phyloP scores from a whole-genome alignment of 35 echinoderm and acorn worm genomes.

The Ophiothrix spiculata region DNA sequence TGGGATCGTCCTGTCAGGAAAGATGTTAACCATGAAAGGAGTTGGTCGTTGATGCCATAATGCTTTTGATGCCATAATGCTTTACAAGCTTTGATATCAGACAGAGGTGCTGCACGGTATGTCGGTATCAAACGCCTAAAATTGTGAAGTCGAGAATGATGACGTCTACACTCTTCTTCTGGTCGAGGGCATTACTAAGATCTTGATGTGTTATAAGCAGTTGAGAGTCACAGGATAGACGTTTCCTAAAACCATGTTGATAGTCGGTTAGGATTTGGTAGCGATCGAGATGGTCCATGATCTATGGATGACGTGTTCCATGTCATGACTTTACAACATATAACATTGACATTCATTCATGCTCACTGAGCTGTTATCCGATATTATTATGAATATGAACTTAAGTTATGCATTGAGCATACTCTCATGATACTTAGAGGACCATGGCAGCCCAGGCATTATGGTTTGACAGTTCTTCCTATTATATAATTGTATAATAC shows the following conservation, averaged over 20 bases:
- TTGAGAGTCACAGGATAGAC: slow-evolving; percentile 29
- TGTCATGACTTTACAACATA: slow-evolving; percentile 35
- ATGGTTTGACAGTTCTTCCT: no score
- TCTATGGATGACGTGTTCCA: slow-evolving; percentile 23
- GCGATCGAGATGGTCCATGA: slow-evolving; percentile 37
- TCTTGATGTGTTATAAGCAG: slow-evolving; percentile 16
- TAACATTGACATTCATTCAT: no score
- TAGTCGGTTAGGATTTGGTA: slow-evolving; percentile 24
- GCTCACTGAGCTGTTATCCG: no score
- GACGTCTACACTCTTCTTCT: slow-evolving; percentile 7
- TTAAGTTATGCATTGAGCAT: no score
- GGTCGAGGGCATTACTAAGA: slow-evolving; percentile 1
- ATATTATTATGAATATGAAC: no score
- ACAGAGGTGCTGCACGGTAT: slow-evolving; percentile 20
- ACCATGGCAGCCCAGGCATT: no score
- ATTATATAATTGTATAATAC: no score
- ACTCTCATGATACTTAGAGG: no score
- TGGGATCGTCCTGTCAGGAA: slow-evolving; percentile 20
- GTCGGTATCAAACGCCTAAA: slow-evolving; percentile 37
- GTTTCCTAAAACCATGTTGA: slow-evolving; percentile 43
- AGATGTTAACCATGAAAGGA: slow-evolving; percentile 21
- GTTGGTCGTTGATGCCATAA: slow-evolving; percentile 35
- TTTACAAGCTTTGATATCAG: slow-evolving; percentile 14
- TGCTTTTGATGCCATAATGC: no score
- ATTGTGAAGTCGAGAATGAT: slow-evolving; percentile 36